These are phyloP conservation scores for Pelusios castaneus DNA, from an alignment of 2,113 vertebrate species.

Conservation along the genomic window DNA sequence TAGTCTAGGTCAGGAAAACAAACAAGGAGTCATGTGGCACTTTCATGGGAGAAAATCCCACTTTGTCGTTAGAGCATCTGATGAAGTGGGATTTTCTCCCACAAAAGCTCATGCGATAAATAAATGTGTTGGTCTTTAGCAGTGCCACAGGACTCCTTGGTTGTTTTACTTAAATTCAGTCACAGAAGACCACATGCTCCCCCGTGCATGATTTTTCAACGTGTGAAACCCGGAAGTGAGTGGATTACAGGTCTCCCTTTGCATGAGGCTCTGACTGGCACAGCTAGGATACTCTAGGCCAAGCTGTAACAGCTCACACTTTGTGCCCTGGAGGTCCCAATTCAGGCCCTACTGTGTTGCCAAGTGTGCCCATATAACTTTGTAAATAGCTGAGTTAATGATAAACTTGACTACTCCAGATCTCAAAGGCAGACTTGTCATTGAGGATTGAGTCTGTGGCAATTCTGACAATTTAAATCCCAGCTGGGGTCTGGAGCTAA, in stretches of 20 bases:
- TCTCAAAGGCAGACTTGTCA: fast-evolving
- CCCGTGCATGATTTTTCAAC: neutral
- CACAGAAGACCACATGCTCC: neutral
- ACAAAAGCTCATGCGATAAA: too few species aligned
- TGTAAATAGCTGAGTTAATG: neutral
- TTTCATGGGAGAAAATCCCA: too few species aligned
- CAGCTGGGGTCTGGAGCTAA: neutral
- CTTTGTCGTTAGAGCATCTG: too few species aligned
- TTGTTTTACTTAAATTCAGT: too few species aligned
- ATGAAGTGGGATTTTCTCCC: too few species aligned
- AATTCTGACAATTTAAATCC: neutral
- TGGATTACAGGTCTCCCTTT: neutral
- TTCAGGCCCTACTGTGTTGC: neutral
- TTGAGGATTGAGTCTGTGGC: neutral
- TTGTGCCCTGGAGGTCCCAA: neutral
- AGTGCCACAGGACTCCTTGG: too few species aligned
- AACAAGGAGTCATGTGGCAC: too few species aligned
- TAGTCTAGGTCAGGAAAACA: too few species aligned
- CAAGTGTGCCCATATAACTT: neutral
- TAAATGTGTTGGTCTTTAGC: too few species aligned
- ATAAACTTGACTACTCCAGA: fast-evolving
- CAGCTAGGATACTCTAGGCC: too few species aligned
- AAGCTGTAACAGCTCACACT: neutral
- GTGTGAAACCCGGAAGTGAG: neutral
- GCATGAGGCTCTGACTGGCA: neutral